These are phyloP conservation scores for Euthynnus affinis DNA, from an alignment of 2,797 vertebrate genomes.

Conservation along the genomic window DNA sequence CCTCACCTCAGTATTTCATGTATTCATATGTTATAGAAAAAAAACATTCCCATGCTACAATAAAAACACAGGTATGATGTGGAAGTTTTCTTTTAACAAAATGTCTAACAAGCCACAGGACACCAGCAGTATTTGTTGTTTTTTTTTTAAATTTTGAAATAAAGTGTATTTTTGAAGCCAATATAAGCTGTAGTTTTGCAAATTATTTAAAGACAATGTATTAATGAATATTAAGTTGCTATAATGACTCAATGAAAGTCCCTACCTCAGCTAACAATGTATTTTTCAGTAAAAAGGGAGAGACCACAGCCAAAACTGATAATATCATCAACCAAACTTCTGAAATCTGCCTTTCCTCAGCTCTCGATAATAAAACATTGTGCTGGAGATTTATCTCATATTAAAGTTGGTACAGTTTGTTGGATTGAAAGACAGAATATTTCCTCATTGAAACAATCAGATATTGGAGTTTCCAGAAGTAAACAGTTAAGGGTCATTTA, in stretches of 20 bases:
- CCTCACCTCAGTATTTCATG: not conserved
- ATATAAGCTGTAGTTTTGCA: too few species aligned
- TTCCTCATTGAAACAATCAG: too few species aligned
- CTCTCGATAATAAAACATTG: too few species aligned
- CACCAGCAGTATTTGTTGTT: not conserved
- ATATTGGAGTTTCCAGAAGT: too few species aligned
- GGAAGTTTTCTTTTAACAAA: not conserved
- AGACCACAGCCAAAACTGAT: not conserved
- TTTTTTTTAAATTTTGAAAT: slow-evolving; percentile 7
- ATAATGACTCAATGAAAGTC: too few species aligned
- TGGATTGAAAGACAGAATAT: too few species aligned
- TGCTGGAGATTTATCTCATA: too few species aligned
- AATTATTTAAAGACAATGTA: not conserved
- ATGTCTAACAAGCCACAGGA: not conserved
- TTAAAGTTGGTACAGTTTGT: too few species aligned
- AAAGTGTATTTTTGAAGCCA: not conserved
- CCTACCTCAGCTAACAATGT: too few species aligned
- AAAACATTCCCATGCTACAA: not conserved
- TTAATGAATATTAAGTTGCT: not conserved
- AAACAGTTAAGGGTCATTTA: too few species aligned
- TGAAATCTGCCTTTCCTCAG: not conserved
- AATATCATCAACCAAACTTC: not conserved
- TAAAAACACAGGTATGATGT: not conserved
- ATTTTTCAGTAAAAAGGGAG: not conserved
- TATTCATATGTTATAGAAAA: not conserved